Conservation (phyloP, 2,113 vertebrate genomes). For the Origma solitaria region DNA sequence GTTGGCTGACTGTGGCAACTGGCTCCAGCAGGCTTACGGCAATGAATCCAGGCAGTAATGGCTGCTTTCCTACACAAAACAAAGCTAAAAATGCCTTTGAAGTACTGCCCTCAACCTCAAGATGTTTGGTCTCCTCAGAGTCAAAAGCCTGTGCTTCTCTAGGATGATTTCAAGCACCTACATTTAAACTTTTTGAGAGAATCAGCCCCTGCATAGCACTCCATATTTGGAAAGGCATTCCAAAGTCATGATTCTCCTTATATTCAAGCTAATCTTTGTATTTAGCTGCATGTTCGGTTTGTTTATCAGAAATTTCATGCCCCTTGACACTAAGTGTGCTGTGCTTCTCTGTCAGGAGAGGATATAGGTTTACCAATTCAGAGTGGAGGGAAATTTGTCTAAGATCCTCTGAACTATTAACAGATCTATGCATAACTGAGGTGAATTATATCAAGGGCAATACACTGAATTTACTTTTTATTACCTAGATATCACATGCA, state of each 20-base stretch:
- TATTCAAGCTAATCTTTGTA: not conserved
- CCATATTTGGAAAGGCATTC: not conserved
- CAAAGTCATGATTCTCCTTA: not conserved
- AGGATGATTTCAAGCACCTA: not conserved
- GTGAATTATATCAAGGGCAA: not conserved
- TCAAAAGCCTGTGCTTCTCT: not conserved
- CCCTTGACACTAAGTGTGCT: not conserved
- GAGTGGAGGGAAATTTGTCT: not conserved
- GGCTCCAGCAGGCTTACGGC: not conserved
- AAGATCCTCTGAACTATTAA: not conserved
- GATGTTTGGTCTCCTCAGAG: accelerated
- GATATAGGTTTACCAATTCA: not conserved
- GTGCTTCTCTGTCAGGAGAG: not conserved
- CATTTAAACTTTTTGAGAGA: not conserved
- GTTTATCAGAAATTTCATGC: not conserved
- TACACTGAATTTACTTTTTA: not conserved
- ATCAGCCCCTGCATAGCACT: not conserved
- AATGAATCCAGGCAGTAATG: not conserved
- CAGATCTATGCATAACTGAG: not conserved
- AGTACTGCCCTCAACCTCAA: not conserved
- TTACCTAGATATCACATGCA: not conserved
- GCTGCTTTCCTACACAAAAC: not conserved
- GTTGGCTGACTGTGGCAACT: not conserved
- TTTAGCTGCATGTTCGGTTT: not conserved
- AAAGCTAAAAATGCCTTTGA: not conserved